phyloP scores from a whole-genome alignment of 2,113 vertebrate genomes.

The Melanocharis versteri region DNA sequence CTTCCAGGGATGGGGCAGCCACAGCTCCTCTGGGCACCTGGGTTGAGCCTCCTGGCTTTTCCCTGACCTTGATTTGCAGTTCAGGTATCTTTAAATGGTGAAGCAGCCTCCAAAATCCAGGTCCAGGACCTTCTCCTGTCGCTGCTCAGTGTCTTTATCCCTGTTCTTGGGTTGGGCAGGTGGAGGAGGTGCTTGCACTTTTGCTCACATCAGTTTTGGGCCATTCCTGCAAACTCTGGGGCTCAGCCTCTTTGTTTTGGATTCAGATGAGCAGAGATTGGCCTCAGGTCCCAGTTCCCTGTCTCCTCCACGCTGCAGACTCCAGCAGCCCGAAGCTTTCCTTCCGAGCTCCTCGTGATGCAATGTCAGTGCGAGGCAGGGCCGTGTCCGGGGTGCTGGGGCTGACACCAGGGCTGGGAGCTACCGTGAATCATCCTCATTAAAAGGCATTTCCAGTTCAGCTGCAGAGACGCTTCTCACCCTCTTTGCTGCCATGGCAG shows the following conservation, averaged over 20 bases:
- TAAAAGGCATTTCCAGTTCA: background rate
- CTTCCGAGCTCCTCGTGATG: background rate
- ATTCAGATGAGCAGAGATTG: background rate
- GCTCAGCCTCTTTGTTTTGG: background rate
- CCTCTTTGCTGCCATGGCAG: background rate
- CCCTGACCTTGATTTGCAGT: background rate
- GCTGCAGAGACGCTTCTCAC: background rate
- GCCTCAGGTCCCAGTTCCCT: background rate
- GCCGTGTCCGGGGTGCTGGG: fast-evolving
- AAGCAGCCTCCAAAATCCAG: background rate
- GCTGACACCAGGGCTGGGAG: background rate
- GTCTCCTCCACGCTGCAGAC: background rate
- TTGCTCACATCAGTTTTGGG: background rate
- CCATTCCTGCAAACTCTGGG: background rate
- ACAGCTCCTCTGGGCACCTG: background rate
- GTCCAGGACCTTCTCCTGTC: background rate
- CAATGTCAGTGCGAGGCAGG: background rate
- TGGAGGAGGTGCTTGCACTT: background rate
- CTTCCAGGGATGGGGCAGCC: background rate
- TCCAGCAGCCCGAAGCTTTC: background rate
- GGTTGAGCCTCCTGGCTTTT: background rate
- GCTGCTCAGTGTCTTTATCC: background rate
- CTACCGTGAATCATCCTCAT: background rate
- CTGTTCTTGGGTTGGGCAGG: fast-evolving
- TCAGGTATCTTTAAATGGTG: background rate